phyloP scores from a whole-genome alignment of 2,113 vertebrate species.

The Tonatia bakeri region DNA sequence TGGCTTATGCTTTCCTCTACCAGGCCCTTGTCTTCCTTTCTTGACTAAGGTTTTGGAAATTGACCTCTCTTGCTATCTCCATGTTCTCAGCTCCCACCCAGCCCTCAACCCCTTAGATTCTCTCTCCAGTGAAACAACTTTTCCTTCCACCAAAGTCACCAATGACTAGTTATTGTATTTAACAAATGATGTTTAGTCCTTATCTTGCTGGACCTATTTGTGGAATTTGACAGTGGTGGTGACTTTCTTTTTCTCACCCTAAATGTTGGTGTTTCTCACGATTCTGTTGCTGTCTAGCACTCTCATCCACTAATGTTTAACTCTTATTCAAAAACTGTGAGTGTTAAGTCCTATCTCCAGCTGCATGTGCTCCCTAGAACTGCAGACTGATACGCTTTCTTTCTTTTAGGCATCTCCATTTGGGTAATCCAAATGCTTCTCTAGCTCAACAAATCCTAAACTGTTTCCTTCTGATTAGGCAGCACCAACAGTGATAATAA shows the following conservation, averaged over 20 bases:
- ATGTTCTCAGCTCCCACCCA: background rate
- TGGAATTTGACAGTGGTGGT: background rate
- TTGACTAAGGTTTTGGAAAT: background rate
- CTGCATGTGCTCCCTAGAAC: background rate
- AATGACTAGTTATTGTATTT: background rate
- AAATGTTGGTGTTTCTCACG: background rate
- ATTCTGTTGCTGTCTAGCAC: background rate
- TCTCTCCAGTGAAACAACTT: background rate
- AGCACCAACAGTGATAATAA: background rate
- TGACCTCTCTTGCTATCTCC: background rate
- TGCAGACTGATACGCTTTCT: background rate
- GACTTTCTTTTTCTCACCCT: background rate
- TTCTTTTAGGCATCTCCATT: background rate
- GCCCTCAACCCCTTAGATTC: background rate
- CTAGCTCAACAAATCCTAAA: background rate
- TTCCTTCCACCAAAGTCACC: background rate
- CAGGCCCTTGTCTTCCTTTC: background rate
- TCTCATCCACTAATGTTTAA: background rate
- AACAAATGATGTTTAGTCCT: background rate
- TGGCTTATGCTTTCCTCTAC: background rate
- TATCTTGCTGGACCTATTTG: background rate
- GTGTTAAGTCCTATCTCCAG: background rate
- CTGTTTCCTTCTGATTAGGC: background rate
- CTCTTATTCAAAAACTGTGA: background rate
- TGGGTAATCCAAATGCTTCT: background rate